A percentile compares a stretch with the other conserved stretches of the same genome.
phyloP scores from a whole-genome alignment of 2,113 vertebrate species.

The Eudorcas thomsonii region DNA sequence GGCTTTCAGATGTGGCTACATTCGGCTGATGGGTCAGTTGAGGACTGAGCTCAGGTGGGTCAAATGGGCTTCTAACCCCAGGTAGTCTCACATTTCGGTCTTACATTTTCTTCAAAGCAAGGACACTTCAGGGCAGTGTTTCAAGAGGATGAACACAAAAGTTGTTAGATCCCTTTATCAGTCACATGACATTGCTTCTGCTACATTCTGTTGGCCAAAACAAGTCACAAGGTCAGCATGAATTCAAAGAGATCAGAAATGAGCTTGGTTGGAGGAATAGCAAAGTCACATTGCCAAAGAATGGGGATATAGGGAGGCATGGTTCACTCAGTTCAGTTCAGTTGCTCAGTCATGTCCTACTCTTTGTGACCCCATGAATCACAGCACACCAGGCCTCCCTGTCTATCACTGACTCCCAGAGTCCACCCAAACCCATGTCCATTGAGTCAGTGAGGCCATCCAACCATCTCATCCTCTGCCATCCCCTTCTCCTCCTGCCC shows the following conservation, averaged over 20 bases:
- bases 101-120: not conserved
- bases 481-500: not conserved
- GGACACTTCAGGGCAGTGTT: not conserved
- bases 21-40: not conserved
- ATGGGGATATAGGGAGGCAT: not conserved
- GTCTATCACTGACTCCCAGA: not conserved
- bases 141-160: not conserved
- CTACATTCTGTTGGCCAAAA: not conserved
- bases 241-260: not conserved
- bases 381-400: not conserved
- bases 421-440: not conserved
- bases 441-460: not conserved
- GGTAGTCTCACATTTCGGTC: not conserved
- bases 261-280: not conserved
- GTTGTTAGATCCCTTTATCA: not conserved
- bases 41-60: not conserved
- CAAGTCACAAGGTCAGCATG: not conserved
- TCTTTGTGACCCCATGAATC: fast-evolving
- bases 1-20: not conserved
- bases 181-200: not conserved
- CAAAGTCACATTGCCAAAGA: not conserved
- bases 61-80: not conserved
- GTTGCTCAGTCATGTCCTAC: fast-evolving
- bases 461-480: not conserved
- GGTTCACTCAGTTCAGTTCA: not conserved